phyloP scores from a whole-genome alignment of 2,113 vertebrate genomes.

The Phycodurus eques region DNA sequence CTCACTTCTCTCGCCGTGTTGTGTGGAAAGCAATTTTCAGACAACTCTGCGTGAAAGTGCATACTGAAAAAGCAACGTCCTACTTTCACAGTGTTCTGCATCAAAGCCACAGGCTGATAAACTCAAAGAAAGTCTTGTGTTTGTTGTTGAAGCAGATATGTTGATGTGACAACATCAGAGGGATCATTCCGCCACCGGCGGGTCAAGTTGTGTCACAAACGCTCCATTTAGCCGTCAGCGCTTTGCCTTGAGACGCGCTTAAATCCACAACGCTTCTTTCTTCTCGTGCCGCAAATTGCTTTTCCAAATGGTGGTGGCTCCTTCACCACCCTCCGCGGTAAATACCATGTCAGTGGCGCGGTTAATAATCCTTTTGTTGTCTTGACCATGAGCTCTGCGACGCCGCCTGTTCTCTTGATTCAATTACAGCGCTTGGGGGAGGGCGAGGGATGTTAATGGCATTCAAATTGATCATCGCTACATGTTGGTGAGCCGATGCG shows the following conservation, averaged over 20 bases:
- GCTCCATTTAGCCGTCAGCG: not conserved
- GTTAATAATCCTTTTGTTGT: constrained; percentile 76
- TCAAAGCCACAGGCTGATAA: too few species aligned
- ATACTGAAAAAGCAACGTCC: too few species aligned
- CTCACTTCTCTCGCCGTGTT: too few species aligned
- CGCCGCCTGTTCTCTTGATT: constrained; percentile 57
- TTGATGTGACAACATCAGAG: not conserved
- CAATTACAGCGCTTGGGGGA: constrained; percentile 66
- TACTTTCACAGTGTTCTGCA: too few species aligned
- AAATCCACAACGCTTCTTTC: constrained; percentile 61
- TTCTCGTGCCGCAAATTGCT: constrained; percentile 63
- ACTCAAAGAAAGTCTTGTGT: not conserved
- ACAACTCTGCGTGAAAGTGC: too few species aligned
- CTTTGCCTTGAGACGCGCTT: constrained; percentile 39
- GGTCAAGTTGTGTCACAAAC: not conserved
- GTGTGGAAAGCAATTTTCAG: too few species aligned
- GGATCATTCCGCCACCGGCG: not conserved
- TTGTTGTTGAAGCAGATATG: not conserved
- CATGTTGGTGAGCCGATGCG: constrained; percentile 51
- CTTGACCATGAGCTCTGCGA: constrained; percentile 64
- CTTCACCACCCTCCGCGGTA: constrained; percentile 56
- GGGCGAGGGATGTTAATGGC: constrained; percentile 70
- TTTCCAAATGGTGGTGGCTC: constrained; percentile 62
- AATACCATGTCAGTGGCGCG: constrained; percentile 67
- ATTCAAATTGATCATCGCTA: constrained; percentile 74